Percentiles rank a stretch among this genome's conserved stretches.
Conservation (phyloP, 2,113 vertebrate species). For the Thunnus maccoyii region DNA sequence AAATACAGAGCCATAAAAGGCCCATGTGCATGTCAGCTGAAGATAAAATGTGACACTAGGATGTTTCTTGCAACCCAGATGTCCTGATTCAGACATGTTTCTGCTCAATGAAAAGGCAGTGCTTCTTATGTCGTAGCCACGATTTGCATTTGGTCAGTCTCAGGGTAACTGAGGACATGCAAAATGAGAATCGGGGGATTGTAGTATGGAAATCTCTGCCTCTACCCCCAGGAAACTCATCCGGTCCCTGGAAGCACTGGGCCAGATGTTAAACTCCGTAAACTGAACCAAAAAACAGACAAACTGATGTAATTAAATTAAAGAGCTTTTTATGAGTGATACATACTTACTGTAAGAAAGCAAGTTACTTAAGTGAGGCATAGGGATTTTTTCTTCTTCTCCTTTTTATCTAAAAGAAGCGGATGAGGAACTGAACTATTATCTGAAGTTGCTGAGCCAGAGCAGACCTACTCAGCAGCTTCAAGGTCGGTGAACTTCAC, state of each 20-base stretch:
- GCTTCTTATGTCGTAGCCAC: background rate
- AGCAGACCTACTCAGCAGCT: constrained; percentile 55
- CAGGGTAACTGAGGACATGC: constrained; percentile 51
- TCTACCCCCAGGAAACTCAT: constrained; percentile 57
- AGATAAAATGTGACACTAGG: constrained; percentile 11
- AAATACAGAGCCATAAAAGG: constrained; percentile 67
- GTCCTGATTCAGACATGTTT: constrained; percentile 34
- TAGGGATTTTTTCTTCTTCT: background rate
- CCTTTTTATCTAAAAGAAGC: constrained; percentile 10
- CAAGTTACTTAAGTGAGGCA: background rate
- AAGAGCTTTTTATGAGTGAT: background rate
- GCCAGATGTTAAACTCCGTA: constrained; percentile 62
- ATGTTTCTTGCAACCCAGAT: constrained; percentile 29
- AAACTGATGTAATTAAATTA: too few species aligned
- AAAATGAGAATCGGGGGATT: constrained; percentile 56
- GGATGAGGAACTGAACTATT: constrained; percentile 46
- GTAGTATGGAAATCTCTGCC: constrained; percentile 48
- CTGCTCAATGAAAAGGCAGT: background rate
- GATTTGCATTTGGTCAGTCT: constrained; percentile 18
- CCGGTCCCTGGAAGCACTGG: constrained; percentile 26
- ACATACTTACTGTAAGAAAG: background rate
- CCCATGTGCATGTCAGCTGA: constrained; percentile 29
- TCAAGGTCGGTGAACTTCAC: constrained; percentile 67
- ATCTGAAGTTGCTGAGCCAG: constrained; percentile 60
- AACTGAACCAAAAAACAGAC: constrained; percentile 13